phyloP scores from a whole-genome alignment of 2,888 invertebrate genomes.

The Patella caerulea region DNA sequence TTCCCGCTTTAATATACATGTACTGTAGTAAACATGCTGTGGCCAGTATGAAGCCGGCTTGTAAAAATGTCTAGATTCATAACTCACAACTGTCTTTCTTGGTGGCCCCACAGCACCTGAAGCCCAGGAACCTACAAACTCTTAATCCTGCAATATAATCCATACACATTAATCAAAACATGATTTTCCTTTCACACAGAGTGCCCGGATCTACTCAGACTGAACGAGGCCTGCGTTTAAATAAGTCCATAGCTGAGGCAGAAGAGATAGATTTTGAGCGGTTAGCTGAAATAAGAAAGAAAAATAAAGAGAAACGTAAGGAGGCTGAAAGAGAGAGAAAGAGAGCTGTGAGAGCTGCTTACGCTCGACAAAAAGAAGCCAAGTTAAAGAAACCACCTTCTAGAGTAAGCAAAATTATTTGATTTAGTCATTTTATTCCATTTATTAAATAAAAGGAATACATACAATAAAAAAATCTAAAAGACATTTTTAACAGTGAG shows the following conservation, averaged over 20 bases:
- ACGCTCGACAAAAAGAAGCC: slow-evolving; percentile 60
- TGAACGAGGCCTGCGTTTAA: slow-evolving; percentile 51
- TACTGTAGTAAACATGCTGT: no score
- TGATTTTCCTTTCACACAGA: slow-evolving; percentile 17
- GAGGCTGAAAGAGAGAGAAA: slow-evolving; percentile 66
- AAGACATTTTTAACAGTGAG: no score
- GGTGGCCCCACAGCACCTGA: no score
- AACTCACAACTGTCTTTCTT: no score
- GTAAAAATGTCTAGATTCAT: no score
- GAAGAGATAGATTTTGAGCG: slow-evolving; percentile 59
- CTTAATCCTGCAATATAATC: no score
- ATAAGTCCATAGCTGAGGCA: slow-evolving; percentile 48
- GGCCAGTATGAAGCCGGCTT: no score
- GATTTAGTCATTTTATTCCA: neutral
- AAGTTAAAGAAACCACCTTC: slow-evolving; percentile 50
- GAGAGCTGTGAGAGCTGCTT: slow-evolving; percentile 66
- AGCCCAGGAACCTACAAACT: no score
- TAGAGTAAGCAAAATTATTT: neutral
- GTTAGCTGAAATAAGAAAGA: slow-evolving; percentile 42
- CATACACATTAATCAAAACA: no score
- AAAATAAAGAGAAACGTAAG: slow-evolving; percentile 52
- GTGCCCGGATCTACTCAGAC: slow-evolving; percentile 61
- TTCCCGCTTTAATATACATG: no score
- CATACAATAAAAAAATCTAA: no score
- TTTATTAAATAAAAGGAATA: neutral